Evolutionary conservation across 1,140 invertebrate genomes (phyloP), one percentile per base, ranked within the genome.

Genomic region (Dreissena polymorpha): DNA sequence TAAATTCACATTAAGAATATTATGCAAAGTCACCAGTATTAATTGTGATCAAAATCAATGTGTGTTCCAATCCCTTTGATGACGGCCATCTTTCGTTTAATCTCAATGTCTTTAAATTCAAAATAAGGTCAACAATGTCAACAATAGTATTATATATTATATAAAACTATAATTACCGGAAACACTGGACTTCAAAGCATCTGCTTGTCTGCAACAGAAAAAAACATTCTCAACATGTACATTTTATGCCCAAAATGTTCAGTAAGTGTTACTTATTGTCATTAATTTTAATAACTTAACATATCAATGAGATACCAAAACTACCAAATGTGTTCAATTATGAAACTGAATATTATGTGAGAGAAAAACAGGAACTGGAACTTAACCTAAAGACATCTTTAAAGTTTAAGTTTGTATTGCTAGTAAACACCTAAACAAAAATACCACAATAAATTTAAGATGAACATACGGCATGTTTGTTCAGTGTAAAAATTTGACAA

Each of bases 151-250:
- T n/a, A n/a, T n/a, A n/a, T n/a, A n/a, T n/a, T n/a, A n/a, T n/a
- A n/a, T n/a, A n/a, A n/a, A 63, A 16, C 16, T 18, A 25, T 50
- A 68, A 77, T 74, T 86, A 88, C 89, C 90, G 79, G 87, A 84
- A 72, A 90, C 84, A 78, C 82, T 90, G 60, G 88, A 88, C 84
- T 91, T 91, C 63, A 91, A 84, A 74, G 88, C 87, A 77, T 91
- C 90, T 86, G 90, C 90, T 90, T 91, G 90, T 87, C 90, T 91
- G 85, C 23, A 91, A 89, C 55, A 83, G 25, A 86, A 53, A 88
- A 78, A 75, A 71, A 69, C 51, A 39, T 39, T 39, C 39, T 39
- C 39, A 39, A 39, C 39, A 39, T 39, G 39, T 39, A 8, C 39
- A 39, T 39, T 2, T 39, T 5, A 5, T 39, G 39, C 8, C 39